Conservation (phyloP, 2,888 invertebrate genomes). For the Dryobotodes eremita region DNA sequence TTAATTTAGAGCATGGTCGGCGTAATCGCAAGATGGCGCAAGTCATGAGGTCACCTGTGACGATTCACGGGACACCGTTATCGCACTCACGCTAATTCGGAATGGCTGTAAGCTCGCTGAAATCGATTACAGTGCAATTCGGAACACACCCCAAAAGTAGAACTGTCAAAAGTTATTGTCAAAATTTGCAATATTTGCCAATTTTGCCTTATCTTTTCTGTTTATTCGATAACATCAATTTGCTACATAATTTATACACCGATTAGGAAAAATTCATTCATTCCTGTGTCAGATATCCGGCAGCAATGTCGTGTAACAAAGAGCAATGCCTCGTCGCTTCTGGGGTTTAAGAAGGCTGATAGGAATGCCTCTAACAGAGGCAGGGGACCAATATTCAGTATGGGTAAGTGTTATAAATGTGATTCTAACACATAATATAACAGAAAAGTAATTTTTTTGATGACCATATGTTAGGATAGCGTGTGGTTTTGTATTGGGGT, state of each 20-base stretch:
- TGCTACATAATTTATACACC: slow-evolving; percentile 38
- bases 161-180: slow-evolving; percentile 36
- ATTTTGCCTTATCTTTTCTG: slow-evolving; percentile 23
- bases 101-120: no score
- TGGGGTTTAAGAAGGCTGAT: slow-evolving; percentile 89
- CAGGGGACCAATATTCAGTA: slow-evolving; percentile 91
- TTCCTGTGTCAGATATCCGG: slow-evolving; percentile 72
- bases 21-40: no score
- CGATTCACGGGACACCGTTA: no score
- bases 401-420: slow-evolving; percentile 86
- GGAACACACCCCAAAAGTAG: no score
- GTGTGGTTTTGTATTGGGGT: neutral
- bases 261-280: slow-evolving; percentile 51
- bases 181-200: slow-evolving; percentile 1
- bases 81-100: no score
- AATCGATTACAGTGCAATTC: no score
- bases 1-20: no score
- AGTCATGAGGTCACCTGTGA: no score
- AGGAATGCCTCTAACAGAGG: slow-evolving; percentile 89
- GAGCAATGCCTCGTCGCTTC: slow-evolving; percentile 80
- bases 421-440: neutral
- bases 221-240: slow-evolving; percentile 38
- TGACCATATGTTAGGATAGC: slow-evolving; percentile 33
- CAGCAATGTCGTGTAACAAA: slow-evolving; percentile 75
- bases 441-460: neutral